Percentiles rank a stretch among this genome's conserved stretches.
Evolutionary conservation across 1,140 invertebrate species (phyloP).

Genomic region (Vollenhovia emeryi): DNA sequence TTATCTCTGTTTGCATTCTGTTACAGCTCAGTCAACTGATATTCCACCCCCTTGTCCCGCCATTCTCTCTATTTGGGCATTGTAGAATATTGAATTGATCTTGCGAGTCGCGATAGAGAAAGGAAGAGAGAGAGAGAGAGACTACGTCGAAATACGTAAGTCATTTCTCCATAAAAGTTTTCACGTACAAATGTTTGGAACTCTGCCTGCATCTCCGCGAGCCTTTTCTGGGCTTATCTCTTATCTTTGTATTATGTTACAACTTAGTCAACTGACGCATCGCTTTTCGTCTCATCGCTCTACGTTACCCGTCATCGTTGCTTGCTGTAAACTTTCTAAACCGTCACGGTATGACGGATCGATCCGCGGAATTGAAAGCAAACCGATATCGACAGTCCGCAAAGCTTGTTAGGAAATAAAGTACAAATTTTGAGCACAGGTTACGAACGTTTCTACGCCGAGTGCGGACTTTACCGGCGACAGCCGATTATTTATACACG

Average conservation of each 20-base stretch:
- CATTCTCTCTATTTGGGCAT: neutral
- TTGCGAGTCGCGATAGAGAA: neutral
- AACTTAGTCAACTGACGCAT: conserved; percentile 47
- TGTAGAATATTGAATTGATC: conserved; percentile 1
- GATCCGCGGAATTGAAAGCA: conserved; percentile 32
- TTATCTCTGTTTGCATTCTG: conserved; percentile 45
- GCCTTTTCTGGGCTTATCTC: neutral
- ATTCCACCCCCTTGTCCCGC: neutral
- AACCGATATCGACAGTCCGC: conserved; percentile 14
- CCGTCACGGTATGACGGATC: conserved; percentile 31
- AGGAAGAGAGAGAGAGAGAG: too few relatives aligned
- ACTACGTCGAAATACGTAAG: neutral
- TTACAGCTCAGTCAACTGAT: conserved; percentile 20
- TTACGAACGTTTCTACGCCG: neutral
- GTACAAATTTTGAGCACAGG: neutral
- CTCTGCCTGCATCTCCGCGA: neutral
- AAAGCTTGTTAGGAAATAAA: neutral
- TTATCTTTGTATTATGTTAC: conserved; percentile 34
- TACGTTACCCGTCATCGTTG: conserved; percentile 22
- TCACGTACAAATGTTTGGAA: neutral
- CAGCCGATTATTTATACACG: neutral
- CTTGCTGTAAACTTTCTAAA: conserved; percentile 38
- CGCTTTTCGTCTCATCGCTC: conserved; percentile 45
- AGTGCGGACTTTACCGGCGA: neutral
- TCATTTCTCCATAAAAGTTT: neutral